Conservation (phyloP, 2,113 vertebrate genomes). For the Callorhinus ursinus region DNA sequence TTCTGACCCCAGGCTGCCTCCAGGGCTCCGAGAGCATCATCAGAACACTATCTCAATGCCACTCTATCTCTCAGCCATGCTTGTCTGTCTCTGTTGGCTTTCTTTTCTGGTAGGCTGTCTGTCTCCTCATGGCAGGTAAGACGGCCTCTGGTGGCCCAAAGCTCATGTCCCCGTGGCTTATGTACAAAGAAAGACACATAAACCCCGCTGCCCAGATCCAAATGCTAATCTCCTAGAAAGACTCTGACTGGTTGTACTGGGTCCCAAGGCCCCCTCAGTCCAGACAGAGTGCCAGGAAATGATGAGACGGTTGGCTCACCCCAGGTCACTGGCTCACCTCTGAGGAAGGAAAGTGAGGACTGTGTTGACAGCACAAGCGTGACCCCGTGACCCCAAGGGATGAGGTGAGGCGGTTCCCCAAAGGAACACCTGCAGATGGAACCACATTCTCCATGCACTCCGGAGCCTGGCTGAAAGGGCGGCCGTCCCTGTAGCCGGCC, state of each 20-base stretch:
- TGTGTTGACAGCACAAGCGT: neutral
- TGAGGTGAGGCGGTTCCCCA: too few species aligned
- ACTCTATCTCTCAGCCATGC: accelerated
- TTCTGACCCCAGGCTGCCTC: neutral
- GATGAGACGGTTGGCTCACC: neutral
- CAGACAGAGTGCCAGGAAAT: neutral
- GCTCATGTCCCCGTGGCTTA: accelerated
- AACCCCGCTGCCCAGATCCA: neutral
- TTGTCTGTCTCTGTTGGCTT: neutral
- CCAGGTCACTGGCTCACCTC: neutral
- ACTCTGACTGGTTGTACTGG: neutral
- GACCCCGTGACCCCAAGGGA: neutral
- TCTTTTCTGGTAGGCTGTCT: neutral
- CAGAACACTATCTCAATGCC: accelerated
- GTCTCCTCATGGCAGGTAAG: neutral
- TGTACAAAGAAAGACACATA: neutral
- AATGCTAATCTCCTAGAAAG: neutral
- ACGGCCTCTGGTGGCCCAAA: neutral
- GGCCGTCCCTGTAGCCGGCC: neutral
- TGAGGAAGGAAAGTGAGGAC: neutral
- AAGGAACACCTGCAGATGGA: neutral
- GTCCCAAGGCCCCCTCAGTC: neutral
- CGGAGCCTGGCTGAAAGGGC: neutral
- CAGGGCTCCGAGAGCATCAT: neutral
- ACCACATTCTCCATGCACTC: neutral